Percentiles rank a stretch among this genome's conserved stretches.
These are phyloP conservation scores for Tipula helvola DNA, from an alignment of 2,888 invertebrate genomes.

Conservation along the genomic window DNA sequence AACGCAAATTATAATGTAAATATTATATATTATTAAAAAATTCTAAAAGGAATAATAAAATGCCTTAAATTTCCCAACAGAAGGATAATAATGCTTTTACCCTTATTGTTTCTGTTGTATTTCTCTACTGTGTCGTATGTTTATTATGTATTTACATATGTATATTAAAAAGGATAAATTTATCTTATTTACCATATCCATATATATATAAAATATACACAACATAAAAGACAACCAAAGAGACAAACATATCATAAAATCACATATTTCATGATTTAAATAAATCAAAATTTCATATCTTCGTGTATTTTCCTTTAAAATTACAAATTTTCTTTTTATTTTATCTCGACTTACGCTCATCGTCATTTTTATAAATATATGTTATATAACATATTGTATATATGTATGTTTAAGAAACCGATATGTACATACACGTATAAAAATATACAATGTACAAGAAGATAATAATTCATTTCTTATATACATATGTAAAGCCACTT, in stretches of 20 bases:
- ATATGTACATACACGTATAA: neutral
- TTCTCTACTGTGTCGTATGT: neutral
- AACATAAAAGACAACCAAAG: neutral
- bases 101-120: neutral
- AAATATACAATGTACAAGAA: neutral
- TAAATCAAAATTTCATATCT: neutral
- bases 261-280: neutral
- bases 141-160: neutral
- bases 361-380: neutral
- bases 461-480: neutral
- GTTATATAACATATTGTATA: neutral
- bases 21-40: neutral
- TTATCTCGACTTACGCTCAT: neutral
- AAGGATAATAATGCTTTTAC: neutral
- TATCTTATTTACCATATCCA: neutral
- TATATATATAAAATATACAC: neutral
- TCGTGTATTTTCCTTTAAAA: neutral
- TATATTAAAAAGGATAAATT: neutral
- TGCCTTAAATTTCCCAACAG: neutral
- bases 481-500: neutral
- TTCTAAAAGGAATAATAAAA: neutral
- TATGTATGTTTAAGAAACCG: neutral
- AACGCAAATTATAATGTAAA: conserved; percentile 4
- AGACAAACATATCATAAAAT: neutral
- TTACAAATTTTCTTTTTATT: neutral